Conservation (phyloP, 1,140 invertebrate species). For the Drosophila asahinai region DNA sequence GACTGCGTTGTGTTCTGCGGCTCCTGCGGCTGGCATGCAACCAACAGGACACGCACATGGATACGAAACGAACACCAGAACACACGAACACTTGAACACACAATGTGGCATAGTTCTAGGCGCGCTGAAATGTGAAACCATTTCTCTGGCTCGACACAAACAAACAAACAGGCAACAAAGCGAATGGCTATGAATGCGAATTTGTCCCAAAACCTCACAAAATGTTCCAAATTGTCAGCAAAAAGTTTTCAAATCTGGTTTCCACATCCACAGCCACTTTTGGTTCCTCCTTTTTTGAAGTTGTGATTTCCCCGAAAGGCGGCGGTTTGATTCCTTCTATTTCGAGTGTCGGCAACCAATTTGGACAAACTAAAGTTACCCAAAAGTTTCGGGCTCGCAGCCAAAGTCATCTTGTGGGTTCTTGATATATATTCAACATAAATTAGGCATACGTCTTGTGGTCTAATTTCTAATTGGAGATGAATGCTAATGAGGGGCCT, state of each 20-base stretch:
- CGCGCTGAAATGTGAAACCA: constrained; percentile 78
- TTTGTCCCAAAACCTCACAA: constrained; percentile 52
- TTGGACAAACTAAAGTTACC: constrained; percentile 11
- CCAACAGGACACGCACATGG: constrained; percentile 22
- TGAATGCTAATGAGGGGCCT: constrained; percentile 33
- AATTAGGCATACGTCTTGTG: constrained; percentile 32
- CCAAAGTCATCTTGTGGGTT: constrained; percentile 25
- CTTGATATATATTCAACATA: constrained; percentile 28
- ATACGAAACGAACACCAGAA: constrained; percentile 13
- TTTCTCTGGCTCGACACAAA: constrained; percentile 38
- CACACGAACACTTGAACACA: constrained; percentile 8
- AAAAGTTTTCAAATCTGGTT: constrained; percentile 60
- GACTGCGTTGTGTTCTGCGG: constrained; percentile 38
- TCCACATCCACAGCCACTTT: not conserved
- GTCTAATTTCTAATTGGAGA: constrained; percentile 34
- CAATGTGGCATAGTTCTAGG: constrained; percentile 64
- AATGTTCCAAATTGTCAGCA: constrained; percentile 71
- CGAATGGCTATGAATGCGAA: constrained; percentile 67
- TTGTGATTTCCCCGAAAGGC: constrained; percentile 13
- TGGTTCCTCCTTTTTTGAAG: constrained; percentile 25
- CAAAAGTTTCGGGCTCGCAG: constrained; percentile 19
- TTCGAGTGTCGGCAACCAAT: constrained; percentile 20
- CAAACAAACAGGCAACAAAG: constrained; percentile 49
- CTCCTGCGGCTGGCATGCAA: constrained; percentile 45
- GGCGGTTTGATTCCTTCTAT: constrained; percentile 21